Evolutionary conservation across 2,113 vertebrate genomes (phyloP).

Genomic region (Pantherophis guttatus): DNA sequence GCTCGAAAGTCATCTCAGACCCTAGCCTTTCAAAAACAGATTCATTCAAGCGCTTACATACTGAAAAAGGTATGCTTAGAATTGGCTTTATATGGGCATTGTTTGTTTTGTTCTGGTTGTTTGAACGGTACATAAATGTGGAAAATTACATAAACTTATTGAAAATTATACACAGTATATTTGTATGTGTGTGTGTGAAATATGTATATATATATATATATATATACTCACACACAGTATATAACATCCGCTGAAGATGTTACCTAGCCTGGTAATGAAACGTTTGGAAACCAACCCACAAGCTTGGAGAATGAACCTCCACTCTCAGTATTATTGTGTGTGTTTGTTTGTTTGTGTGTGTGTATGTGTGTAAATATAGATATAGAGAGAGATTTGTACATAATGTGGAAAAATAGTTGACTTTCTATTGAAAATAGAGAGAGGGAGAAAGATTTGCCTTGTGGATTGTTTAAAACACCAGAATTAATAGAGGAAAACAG

Average conservation of each 20-base stretch:
- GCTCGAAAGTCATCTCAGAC: slow-evolving; percentile 96
- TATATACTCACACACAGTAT: too few species aligned
- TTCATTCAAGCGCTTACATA: slow-evolving; percentile 95
- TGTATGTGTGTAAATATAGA: too few species aligned
- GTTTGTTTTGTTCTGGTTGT: background rate
- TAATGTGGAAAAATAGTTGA: background rate
- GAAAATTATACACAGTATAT: too few species aligned
- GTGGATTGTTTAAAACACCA: background rate
- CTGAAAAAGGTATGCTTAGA: slow-evolving; percentile 88
- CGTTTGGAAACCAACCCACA: too few species aligned
- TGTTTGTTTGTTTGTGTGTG: too few species aligned
- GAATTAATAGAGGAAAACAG: background rate
- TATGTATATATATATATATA: too few species aligned
- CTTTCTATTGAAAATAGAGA: background rate
- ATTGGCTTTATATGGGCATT: background rate
- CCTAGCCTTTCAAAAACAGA: slow-evolving; percentile 96
- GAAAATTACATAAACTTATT: background rate
- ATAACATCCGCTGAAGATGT: too few species aligned
- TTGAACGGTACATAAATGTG: background rate
- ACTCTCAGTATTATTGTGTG: too few species aligned
- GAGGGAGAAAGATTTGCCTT: background rate
- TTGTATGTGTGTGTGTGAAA: too few species aligned
- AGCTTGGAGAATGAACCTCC: too few species aligned
- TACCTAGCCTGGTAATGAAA: too few species aligned
- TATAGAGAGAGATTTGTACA: too few species aligned